Percentiles rank a stretch among this genome's conserved stretches.
phyloP scores from a whole-genome alignment of 1,140 invertebrate species.

The Ctenoplectra terminalis region DNA sequence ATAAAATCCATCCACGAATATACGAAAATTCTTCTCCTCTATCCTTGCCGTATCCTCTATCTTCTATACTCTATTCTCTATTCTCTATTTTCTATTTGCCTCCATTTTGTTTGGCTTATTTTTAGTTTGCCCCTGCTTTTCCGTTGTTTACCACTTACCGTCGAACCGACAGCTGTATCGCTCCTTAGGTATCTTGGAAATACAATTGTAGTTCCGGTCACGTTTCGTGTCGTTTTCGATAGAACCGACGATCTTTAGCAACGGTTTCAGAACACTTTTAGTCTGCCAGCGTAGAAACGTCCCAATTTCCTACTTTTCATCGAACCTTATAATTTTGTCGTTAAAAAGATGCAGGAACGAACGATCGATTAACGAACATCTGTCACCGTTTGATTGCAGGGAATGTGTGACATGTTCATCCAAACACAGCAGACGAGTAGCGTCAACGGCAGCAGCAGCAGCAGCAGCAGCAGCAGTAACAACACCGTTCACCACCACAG shows the following conservation, averaged over 20 bases:
- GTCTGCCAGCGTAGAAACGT: no score
- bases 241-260: no score
- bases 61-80: background rate
- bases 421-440: constrained; percentile 86
- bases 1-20: background rate
- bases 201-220: background rate
- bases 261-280: no score
- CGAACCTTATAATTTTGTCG: no score
- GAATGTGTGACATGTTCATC: constrained; percentile 90
- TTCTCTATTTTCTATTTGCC: background rate
- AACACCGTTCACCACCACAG: constrained; percentile 82
- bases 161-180: background rate
- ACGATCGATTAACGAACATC: background rate
- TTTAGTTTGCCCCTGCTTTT: background rate
- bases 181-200: background rate
- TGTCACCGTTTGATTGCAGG: constrained; percentile 79
- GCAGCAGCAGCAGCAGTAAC: constrained; percentile 81
- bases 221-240: background rate
- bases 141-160: background rate
- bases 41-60: background rate
- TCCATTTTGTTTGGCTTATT: background rate
- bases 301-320: no score
- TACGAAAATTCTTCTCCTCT: background rate
- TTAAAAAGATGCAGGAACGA: no score
- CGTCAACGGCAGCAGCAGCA: constrained; percentile 84